phyloP scores from a whole-genome alignment of 2,797 vertebrate genomes.

The Coreius guichenoti region DNA sequence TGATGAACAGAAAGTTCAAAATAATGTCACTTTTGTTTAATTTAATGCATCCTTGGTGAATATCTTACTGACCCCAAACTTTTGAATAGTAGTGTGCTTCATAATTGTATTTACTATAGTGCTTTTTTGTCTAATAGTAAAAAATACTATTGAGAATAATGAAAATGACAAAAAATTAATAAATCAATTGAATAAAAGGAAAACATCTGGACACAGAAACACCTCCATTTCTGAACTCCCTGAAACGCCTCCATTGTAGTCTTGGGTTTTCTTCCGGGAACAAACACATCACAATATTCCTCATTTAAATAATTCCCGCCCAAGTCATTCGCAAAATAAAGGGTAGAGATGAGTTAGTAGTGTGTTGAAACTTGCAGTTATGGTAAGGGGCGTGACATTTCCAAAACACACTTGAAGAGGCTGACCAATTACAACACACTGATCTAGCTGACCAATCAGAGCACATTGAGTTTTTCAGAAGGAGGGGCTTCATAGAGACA shows the following conservation, averaged over 20 bases:
- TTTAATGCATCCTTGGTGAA: background rate
- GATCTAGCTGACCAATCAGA: background rate
- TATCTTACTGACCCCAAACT: background rate
- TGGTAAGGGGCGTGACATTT: no score
- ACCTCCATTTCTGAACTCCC: no score
- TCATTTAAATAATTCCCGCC: no score
- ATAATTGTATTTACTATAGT: background rate
- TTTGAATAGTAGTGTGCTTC: background rate
- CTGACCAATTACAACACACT: background rate
- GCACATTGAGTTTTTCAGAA: background rate
- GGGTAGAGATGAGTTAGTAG: background rate
- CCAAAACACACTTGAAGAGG: accelerated
- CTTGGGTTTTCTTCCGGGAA: no score
- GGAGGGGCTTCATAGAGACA: background rate
- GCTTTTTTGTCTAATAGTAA: background rate
- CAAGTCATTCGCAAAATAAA: no score
- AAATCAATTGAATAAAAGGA: background rate
- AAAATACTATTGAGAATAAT: background rate
- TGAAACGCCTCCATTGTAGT: no score
- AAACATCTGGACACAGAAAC: background rate
- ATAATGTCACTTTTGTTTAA: background rate
- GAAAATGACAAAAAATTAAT: background rate
- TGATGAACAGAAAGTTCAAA: background rate
- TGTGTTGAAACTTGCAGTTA: background rate
- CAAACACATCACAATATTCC: no score